These are phyloP conservation scores for Diprion similis DNA, from an alignment of 1,140 invertebrate species.

Conservation along the genomic window DNA sequence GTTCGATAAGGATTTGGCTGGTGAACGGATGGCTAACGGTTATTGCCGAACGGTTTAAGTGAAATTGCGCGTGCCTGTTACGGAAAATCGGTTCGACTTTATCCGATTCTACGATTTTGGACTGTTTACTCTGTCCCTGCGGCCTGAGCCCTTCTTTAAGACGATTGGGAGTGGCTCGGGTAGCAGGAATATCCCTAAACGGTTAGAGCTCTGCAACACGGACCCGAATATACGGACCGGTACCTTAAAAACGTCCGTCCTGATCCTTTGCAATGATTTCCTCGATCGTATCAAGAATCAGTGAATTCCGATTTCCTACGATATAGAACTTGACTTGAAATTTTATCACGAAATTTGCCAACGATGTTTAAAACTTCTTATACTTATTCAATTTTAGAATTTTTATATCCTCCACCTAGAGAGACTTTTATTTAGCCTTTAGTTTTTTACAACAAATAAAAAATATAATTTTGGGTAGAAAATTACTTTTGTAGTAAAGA, in stretches of 20 bases:
- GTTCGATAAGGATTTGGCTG: neutral
- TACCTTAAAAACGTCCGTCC: neutral
- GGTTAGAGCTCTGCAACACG: neutral
- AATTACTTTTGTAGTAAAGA: too few relatives aligned
- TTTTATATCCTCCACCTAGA: too few relatives aligned
- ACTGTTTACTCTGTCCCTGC: neutral
- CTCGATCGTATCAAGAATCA: neutral
- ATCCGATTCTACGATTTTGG: neutral
- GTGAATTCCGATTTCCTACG: constrained; percentile 13
- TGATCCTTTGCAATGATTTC: neutral
- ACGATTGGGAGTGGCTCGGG: neutral
- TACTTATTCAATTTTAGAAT: too few relatives aligned
- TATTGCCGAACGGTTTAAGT: constrained; percentile 15
- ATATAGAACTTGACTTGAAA: neutral
- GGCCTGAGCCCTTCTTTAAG: neutral
- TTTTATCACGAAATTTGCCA: too few relatives aligned
- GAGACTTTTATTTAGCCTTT: too few relatives aligned
- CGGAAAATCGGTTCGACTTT: neutral
- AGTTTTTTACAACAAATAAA: too few relatives aligned
- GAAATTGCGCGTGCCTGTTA: constrained; percentile 7
- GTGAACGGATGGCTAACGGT: constrained; percentile 8
- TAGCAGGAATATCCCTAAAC: neutral
- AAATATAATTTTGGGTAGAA: too few relatives aligned
- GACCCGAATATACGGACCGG: neutral
- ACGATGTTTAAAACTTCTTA: too few relatives aligned